These are phyloP conservation scores for Bergia puertoricense DNA, from an alignment of 92 coral and sea anemone species.

Conservation along the genomic window DNA sequence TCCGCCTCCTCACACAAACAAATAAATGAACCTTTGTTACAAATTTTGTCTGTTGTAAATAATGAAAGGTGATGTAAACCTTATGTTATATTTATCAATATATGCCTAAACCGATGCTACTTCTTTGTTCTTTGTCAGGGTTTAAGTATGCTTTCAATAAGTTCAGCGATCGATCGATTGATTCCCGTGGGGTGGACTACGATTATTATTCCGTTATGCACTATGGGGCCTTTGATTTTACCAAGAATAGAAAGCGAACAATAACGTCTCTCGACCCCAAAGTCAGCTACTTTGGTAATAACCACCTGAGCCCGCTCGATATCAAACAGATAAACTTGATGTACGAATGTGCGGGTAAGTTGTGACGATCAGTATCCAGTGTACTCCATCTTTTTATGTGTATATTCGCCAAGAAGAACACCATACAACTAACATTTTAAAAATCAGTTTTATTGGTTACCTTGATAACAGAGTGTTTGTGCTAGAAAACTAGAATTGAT, in stretches of 20 bases:
- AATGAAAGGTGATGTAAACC: background rate
- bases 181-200: conserved; percentile 74
- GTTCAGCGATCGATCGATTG: conserved; percentile 51
- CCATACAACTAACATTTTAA: too few species aligned
- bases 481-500: too few species aligned
- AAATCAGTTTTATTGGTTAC: too few species aligned
- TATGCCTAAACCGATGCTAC: too few species aligned
- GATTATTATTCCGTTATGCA: conserved; percentile 88
- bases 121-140: conserved; percentile 40
- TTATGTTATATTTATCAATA: too few species aligned
- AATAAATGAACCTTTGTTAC: too few species aligned
- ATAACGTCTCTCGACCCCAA: conserved; percentile 60
- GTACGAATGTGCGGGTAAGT: conserved; percentile 81
- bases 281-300: conserved; percentile 73
- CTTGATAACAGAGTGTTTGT: too few species aligned
- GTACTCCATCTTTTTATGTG: too few species aligned
- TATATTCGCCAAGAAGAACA: too few species aligned
- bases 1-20: too few species aligned
- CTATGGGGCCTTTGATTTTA: conserved; percentile 65
- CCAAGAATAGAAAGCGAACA: conserved; percentile 66
- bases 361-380: too few species aligned
- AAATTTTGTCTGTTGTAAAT: too few species aligned
- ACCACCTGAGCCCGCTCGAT: conserved; percentile 70
- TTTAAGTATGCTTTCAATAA: conserved; percentile 68
- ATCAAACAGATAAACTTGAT: conserved; percentile 76